Evolutionary conservation across 2,113 vertebrate genomes (phyloP).

Genomic region (Passer domesticus): DNA sequence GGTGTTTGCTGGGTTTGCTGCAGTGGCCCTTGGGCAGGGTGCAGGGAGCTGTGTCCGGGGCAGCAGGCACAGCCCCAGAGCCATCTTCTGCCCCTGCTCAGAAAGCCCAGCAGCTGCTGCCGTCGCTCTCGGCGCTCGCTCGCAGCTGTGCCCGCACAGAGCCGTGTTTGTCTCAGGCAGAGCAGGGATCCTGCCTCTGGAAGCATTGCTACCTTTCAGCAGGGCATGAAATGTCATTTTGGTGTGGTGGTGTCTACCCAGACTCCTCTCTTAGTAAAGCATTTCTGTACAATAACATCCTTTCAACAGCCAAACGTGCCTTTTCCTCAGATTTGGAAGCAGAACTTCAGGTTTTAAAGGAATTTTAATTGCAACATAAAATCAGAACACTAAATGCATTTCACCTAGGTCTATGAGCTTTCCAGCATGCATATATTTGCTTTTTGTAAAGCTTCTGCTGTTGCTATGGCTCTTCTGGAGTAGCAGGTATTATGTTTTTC

Average conservation of each 20-base stretch:
- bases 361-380: background rate
- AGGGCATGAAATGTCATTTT: background rate
- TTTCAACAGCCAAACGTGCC: background rate
- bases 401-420: background rate
- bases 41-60: background rate
- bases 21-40: background rate
- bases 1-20: background rate
- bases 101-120: conserved; percentile 31
- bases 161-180: background rate
- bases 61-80: background rate
- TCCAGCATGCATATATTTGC: background rate
- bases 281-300: background rate
- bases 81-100: background rate
- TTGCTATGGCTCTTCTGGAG: background rate
- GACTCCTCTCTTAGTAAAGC: background rate
- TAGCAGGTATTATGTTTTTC: background rate
- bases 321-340: background rate
- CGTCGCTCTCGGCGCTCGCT: conserved; percentile 35
- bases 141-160: conserved; percentile 16
- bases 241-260: background rate
- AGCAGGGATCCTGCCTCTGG: background rate
- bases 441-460: background rate
- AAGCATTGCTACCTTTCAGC: background rate
- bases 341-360: background rate
- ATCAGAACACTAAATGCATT: background rate